A percentile compares a stretch with the other conserved stretches of the same genome.
Evolutionary conservation across 2,888 invertebrate genomes (phyloP).

Genomic region (Platycnemis pennipes): DNA sequence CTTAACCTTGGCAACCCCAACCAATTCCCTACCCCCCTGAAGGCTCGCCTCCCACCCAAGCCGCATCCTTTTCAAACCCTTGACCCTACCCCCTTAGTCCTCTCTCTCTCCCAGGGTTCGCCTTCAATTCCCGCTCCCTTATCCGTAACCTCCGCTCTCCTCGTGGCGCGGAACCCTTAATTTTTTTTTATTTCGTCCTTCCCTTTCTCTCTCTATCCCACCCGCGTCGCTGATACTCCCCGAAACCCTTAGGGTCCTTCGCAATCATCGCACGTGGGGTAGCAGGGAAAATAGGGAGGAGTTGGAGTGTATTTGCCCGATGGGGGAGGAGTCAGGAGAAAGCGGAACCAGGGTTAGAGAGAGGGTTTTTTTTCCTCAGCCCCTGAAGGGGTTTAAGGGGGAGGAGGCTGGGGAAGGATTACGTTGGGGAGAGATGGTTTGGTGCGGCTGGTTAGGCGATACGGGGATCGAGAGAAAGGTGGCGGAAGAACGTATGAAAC

Average conservation of each 20-base stretch:
- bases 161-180: background rate
- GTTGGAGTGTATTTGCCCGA: background rate
- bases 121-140: background rate
- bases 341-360: background rate
- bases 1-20: no score
- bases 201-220: background rate
- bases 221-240: background rate
- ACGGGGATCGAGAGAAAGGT: background rate
- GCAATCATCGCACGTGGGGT: slow-evolving; percentile 38
- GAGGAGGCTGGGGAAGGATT: background rate
- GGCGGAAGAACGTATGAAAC: background rate
- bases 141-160: background rate
- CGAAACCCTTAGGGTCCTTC: slow-evolving; percentile 40
- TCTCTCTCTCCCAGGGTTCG: background rate
- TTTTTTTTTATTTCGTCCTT: background rate
- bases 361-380: background rate
- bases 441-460: background rate
- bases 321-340: background rate
- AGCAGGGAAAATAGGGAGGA: slow-evolving; percentile 8
- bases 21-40: no score
- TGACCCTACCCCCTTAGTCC: background rate
- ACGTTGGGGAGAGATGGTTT: background rate
- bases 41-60: no score
- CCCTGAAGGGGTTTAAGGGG: background rate
- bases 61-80: background rate